A percentile compares a stretch with the other conserved stretches of the same genome.
Conservation (phyloP, 1,140 invertebrate species). For the Euura lappo region DNA sequence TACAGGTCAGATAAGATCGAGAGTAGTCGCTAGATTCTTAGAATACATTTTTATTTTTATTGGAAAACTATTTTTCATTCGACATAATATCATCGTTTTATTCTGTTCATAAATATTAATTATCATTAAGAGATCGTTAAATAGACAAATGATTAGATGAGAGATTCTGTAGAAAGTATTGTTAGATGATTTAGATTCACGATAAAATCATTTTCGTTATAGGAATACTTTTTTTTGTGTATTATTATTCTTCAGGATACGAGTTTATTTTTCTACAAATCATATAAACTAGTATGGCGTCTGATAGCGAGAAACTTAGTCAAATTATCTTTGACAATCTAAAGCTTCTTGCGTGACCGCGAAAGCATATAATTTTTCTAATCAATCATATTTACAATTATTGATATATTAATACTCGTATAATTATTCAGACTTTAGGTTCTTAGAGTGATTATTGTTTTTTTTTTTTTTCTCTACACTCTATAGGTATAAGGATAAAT, state of each 20-base stretch:
- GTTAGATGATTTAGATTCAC: neutral
- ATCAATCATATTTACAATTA: no score
- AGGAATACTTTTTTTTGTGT: neutral
- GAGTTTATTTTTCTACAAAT: constrained; percentile 3
- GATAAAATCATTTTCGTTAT: no score
- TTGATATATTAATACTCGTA: neutral
- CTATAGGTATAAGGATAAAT: no score
- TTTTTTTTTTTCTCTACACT: neutral
- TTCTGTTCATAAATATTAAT: no score
- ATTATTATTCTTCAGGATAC: neutral
- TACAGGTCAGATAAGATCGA: no score
- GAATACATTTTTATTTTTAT: no score
- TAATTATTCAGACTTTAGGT: neutral
- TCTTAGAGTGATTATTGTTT: neutral
- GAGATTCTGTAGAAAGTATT: no score
- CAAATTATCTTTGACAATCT: constrained; percentile 1
- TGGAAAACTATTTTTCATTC: no score
- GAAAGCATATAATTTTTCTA: neutral
- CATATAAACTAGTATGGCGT: neutral
- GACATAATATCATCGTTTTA: no score
- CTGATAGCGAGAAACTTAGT: neutral
- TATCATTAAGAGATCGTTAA: no score
- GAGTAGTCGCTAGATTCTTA: no score
- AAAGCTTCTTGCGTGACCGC: neutral
- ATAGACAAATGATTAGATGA: no score